These are phyloP conservation scores for Amphiura filiformis DNA, from an alignment of 35 echinoderm and acorn worm genomes.

Conservation along the genomic window DNA sequence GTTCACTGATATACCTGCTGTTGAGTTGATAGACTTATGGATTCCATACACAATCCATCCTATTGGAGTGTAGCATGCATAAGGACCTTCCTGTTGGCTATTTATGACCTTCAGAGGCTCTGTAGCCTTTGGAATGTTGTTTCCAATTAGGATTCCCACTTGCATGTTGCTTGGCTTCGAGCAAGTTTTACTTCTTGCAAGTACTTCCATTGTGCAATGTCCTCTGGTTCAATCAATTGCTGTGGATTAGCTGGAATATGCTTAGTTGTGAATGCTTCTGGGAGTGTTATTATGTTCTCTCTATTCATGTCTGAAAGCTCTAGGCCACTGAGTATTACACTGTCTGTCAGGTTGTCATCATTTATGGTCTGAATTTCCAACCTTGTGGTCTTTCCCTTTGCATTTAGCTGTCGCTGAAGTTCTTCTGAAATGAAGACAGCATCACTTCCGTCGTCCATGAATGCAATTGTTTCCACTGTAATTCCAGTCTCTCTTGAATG, in stretches of 20 bases:
- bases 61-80: neutral
- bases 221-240: too few relatives aligned
- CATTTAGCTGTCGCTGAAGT: neutral
- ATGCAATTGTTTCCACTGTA: conserved; percentile 2
- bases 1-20: neutral
- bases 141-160: conserved; percentile 34
- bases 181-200: conserved; percentile 10
- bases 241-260: conserved; percentile 2
- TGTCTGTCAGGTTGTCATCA: neutral
- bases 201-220: conserved; percentile 10
- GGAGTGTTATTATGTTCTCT: neutral
- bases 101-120: conserved; percentile 19
- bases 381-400: neutral
- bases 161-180: neutral
- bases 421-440: neutral
- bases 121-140: conserved; percentile 33
- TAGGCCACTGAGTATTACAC: neutral
- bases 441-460: conserved; percentile 27
- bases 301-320: neutral
- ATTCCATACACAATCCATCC: conserved; percentile 45
- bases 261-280: conserved; percentile 19
- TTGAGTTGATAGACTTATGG: neutral
- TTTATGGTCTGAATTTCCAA: neutral
- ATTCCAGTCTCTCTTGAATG: neutral
- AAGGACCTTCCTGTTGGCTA: conserved; percentile 25